Percentiles rank a stretch among this genome's conserved stretches.
These are phyloP conservation scores for Pteria penguin DNA, from an alignment of 2,888 invertebrate species.

Conservation along the genomic window DNA sequence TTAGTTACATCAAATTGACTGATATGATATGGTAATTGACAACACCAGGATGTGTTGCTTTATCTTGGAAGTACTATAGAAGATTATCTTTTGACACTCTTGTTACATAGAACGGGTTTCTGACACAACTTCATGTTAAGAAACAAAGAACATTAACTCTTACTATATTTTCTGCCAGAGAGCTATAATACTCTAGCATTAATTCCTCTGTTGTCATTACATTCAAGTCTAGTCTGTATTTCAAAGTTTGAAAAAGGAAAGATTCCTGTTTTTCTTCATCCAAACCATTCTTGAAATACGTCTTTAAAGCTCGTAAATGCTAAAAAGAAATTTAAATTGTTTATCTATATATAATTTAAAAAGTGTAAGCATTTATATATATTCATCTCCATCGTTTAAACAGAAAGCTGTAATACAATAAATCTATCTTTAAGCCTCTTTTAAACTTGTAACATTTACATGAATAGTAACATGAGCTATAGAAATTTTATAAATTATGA, in stretches of 20 bases:
- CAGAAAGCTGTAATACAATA: no score
- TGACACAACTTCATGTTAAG: neutral
- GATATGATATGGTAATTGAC: no score
- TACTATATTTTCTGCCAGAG: conserved; percentile 58
- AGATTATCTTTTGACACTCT: no score
- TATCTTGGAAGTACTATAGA: no score
- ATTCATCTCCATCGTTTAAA: no score
- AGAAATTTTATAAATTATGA: no score
- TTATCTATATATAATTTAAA: neutral
- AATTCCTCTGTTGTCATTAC: conserved; percentile 64
- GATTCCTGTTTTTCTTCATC: conserved; percentile 54
- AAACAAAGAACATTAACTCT: neutral
- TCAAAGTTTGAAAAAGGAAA: conserved; percentile 47
- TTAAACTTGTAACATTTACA: no score
- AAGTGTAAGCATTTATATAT: neutral
- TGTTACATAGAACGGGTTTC: no score
- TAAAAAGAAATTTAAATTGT: conserved; percentile 35
- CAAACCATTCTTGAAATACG: conserved; percentile 67
- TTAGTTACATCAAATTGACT: no score
- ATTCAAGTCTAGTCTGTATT: conserved; percentile 61
- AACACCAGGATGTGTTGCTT: no score
- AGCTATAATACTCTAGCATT: conserved; percentile 65
- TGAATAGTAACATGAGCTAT: no score
- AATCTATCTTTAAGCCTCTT: no score
- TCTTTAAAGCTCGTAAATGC: conserved; percentile 62